Conservation (phyloP, 2,113 vertebrate genomes). For the Alligator mississippiensis region DNA sequence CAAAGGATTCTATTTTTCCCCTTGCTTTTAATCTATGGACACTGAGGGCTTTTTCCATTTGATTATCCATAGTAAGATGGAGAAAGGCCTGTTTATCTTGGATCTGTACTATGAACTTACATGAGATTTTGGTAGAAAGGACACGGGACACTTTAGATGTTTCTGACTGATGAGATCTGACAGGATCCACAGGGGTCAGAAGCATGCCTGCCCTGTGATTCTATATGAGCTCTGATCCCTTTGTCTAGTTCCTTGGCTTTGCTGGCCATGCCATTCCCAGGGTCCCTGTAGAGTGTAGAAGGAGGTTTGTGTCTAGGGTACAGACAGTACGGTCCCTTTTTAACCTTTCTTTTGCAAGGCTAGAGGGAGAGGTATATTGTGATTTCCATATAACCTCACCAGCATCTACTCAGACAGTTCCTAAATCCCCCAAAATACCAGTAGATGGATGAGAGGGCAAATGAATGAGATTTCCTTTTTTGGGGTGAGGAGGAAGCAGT, state of each 20-base stretch:
- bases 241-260: neutral
- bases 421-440: neutral
- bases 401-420: neutral
- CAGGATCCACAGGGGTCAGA: neutral
- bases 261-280: neutral
- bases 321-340: neutral
- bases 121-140: conserved; percentile 54
- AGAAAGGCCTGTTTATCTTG: conserved; percentile 61
- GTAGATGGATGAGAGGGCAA: neutral
- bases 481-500: too few species aligned
- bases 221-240: neutral
- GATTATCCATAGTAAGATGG: conserved; percentile 32
- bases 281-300: neutral
- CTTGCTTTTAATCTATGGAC: conserved; percentile 35
- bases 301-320: neutral
- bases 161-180: conserved; percentile 21
- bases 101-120: conserved; percentile 51
- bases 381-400: neutral
- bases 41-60: neutral
- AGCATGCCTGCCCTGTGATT: neutral
- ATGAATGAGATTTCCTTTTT: rapidly evolving
- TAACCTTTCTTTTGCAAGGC: neutral
- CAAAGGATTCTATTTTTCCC: neutral
- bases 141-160: conserved; percentile 60
- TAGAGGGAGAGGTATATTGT: neutral